Conservation (phyloP, 2,797 vertebrate species). For the Sebastes vulpes region DNA sequence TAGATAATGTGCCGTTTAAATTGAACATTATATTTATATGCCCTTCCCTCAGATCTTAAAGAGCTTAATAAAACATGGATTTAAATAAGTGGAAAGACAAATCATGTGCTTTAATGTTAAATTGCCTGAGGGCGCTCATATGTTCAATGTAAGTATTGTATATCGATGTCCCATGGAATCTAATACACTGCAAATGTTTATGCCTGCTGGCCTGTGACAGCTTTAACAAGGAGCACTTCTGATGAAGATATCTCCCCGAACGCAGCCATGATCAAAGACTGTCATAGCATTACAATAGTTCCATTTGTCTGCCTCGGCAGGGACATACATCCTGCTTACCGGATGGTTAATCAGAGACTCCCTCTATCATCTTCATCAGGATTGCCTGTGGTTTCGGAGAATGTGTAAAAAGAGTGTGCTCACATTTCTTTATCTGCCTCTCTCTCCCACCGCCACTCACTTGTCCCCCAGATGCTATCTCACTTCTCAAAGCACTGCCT, state of each 20-base stretch:
- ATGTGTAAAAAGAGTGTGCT: conserved; percentile 66
- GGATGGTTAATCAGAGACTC: conserved; percentile 83
- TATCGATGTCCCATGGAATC: conserved; percentile 46
- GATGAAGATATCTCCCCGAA: conserved; percentile 74
- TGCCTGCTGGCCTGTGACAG: conserved; percentile 63
- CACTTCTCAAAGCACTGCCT: conserved; percentile 62
- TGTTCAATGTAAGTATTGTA: conserved; percentile 49
- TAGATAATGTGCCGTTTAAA: conserved; percentile 15
- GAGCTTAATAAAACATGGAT: conserved; percentile 37
- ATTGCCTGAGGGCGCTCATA: conserved; percentile 36
- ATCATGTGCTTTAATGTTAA: conserved; percentile 41
- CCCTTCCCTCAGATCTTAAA: conserved; percentile 2
- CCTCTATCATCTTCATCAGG: conserved; percentile 80
- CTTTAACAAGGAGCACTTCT: conserved; percentile 75
- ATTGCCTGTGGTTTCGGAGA: conserved; percentile 77
- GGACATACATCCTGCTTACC: conserved; percentile 75
- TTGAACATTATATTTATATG: conserved; percentile 3
- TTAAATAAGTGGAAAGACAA: conserved; percentile 41
- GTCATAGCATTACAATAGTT: conserved; percentile 80
- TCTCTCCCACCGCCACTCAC: conserved; percentile 62
- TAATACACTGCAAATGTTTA: conserved; percentile 53
- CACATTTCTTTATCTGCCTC: conserved; percentile 80
- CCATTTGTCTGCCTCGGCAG: conserved; percentile 81
- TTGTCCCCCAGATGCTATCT: conserved; percentile 77
- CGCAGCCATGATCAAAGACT: conserved; percentile 78